Evolutionary conservation across 2,797 vertebrate species (phyloP).

Genomic region (Falco rusticolus): DNA sequence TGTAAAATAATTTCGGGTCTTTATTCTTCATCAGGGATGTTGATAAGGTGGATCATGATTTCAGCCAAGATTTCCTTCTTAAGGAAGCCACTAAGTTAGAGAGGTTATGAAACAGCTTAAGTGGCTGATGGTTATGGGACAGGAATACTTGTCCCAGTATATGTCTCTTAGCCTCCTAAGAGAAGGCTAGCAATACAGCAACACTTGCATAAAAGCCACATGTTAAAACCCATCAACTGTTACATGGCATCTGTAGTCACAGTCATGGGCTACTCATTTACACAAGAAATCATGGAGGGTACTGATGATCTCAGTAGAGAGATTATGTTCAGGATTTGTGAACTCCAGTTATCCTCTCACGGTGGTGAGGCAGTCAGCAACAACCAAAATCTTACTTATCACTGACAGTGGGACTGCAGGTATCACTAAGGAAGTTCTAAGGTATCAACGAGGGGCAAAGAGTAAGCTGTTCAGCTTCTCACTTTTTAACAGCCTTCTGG

Average conservation of each 20-base stretch:
- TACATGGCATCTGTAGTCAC: neutral
- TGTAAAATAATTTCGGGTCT: neutral
- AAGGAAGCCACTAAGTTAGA: neutral
- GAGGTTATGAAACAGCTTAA: neutral
- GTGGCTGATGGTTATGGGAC: neutral
- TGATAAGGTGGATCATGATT: neutral
- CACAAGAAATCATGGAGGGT: neutral
- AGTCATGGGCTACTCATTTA: neutral
- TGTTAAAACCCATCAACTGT: neutral
- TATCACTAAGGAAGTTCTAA: neutral
- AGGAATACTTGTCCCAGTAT: neutral
- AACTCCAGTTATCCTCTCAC: neutral
- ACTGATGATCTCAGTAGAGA: neutral
- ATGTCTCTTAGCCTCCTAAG: rapidly evolving
- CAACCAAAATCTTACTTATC: neutral
- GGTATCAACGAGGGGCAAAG: neutral
- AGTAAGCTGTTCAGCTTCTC: neutral
- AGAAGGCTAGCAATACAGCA: neutral
- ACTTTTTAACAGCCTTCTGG: neutral
- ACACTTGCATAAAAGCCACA: neutral
- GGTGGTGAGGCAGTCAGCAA: neutral
- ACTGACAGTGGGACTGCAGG: neutral
- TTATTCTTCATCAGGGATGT: neutral
- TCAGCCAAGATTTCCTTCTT: neutral
- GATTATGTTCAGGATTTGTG: neutral